A percentile compares a stretch with the other conserved stretches of the same genome.
phyloP scores from a whole-genome alignment of 2,797 vertebrate species.

The Poeciliopsis presidionis region DNA sequence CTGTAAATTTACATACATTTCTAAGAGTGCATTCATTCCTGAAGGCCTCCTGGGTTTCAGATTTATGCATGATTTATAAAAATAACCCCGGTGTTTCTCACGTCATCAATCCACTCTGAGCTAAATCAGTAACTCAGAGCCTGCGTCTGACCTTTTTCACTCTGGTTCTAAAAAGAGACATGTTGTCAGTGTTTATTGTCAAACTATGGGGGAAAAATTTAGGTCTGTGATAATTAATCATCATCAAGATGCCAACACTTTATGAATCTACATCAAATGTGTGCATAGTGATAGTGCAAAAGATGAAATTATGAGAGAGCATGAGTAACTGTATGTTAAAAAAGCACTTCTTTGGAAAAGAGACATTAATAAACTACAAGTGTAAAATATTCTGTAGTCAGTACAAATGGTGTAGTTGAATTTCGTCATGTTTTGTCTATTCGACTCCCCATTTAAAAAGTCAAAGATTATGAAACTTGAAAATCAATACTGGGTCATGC shows the following conservation, averaged over 20 bases:
- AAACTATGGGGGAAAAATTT: conserved; percentile 18
- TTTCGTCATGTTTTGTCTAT: neutral
- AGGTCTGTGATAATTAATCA: neutral
- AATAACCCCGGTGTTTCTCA: conserved; percentile 8
- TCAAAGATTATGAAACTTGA: neutral
- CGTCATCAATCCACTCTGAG: conserved; percentile 32
- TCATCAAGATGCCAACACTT: neutral
- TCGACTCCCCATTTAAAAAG: neutral
- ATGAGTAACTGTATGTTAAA: neutral
- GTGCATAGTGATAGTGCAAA: neutral
- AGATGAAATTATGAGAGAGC: neutral
- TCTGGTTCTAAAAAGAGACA: conserved; percentile 47
- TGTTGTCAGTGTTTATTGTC: conserved; percentile 34
- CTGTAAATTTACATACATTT: no score
- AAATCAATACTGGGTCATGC: neutral
- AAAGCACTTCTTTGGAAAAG: neutral
- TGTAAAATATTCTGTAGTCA: neutral
- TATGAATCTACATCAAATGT: neutral
- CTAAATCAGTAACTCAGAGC: conserved; percentile 37
- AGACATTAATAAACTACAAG: neutral
- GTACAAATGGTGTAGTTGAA: neutral
- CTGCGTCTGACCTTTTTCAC: conserved; percentile 55
- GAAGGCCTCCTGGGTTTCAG: neutral
- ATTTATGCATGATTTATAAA: conserved; percentile 25
- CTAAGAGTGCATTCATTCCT: neutral